A percentile compares a stretch with the other conserved stretches of the same genome.
Evolutionary conservation across 1,140 invertebrate species (phyloP).

Genomic region (Acromyrmex charruanus): DNA sequence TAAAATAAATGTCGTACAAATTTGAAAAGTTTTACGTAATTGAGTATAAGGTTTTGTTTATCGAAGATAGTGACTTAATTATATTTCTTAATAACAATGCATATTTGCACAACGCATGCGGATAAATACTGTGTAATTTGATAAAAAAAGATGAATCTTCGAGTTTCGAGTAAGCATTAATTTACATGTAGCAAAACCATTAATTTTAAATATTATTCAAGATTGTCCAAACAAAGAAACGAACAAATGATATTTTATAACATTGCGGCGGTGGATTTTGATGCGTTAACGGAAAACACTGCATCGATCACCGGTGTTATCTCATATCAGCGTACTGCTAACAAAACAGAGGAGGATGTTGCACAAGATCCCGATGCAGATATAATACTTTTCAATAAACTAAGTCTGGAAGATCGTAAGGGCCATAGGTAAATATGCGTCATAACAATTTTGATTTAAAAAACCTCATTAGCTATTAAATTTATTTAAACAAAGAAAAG

Average conservation of each 20-base stretch:
- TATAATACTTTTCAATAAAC: constrained; percentile 73
- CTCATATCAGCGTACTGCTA: constrained; percentile 70
- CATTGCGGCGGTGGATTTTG: constrained; percentile 79
- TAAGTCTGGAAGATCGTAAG: constrained; percentile 80
- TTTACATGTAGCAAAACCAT: background rate
- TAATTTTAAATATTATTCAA: constrained; percentile 65
- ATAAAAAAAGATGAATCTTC: background rate
- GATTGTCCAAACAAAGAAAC: constrained; percentile 74
- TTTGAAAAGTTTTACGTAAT: background rate
- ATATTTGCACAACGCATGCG: background rate
- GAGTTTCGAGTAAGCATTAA: background rate
- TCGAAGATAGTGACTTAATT: background rate
- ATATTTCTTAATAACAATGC: background rate
- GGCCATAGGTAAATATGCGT: constrained; percentile 77
- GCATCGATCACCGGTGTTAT: constrained; percentile 70
- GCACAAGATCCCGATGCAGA: constrained; percentile 45
- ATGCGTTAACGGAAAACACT: constrained; percentile 65
- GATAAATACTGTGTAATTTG: background rate
- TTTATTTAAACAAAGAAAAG: background rate
- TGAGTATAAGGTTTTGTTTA: background rate
- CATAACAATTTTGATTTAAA: background rate
- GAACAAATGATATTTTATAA: constrained; percentile 75
- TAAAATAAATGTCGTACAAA: background rate
- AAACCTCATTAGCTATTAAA: background rate
- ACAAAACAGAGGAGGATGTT: constrained; percentile 71